Evolutionary conservation across 2,113 vertebrate genomes (phyloP).

Genomic region (Reinhardtius hippoglossoides): DNA sequence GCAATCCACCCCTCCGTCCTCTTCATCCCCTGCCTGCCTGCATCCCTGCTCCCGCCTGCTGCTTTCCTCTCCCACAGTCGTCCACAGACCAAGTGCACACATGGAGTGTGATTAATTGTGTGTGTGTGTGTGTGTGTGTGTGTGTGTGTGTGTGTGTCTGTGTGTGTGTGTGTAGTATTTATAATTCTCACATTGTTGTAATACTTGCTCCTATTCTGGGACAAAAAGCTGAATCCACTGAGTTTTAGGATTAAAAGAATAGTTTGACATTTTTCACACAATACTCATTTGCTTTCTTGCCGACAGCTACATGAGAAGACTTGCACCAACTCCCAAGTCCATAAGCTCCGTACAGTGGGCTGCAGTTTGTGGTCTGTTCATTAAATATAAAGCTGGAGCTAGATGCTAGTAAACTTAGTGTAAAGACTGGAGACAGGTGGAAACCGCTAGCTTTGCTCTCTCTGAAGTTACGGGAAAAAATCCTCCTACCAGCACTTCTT

Average conservation of each 20-base stretch:
- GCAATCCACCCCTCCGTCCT: slow-evolving; percentile 59
- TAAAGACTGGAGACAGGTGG: not conserved
- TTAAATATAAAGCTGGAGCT: slow-evolving; percentile 5
- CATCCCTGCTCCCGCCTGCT: slow-evolving; percentile 40
- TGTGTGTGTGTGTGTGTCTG: slow-evolving; percentile 16
- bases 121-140: slow-evolving; percentile 9
- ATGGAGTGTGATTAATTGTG: slow-evolving; percentile 50
- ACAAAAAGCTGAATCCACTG: not conserved
- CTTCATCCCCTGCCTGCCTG: slow-evolving; percentile 26
- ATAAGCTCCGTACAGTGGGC: too few species aligned
- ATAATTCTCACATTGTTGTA: not conserved
- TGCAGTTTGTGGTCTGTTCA: not conserved
- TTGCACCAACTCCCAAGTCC: not conserved
- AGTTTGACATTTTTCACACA: not conserved
- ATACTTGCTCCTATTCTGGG: not conserved
- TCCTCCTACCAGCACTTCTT: not conserved
- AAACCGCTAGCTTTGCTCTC: not conserved
- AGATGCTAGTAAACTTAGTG: slow-evolving; percentile 1
- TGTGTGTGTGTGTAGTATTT: slow-evolving; percentile 5
- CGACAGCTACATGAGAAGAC: not conserved
- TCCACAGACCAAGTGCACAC: slow-evolving; percentile 25
- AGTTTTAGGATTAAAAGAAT: slow-evolving; percentile 16
- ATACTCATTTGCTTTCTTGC: not conserved
- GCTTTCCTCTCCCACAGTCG: slow-evolving; percentile 26
- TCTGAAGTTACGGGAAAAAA: not conserved